phyloP scores from a whole-genome alignment of 2,888 invertebrate genomes.

The Drosophila bunnanda region DNA sequence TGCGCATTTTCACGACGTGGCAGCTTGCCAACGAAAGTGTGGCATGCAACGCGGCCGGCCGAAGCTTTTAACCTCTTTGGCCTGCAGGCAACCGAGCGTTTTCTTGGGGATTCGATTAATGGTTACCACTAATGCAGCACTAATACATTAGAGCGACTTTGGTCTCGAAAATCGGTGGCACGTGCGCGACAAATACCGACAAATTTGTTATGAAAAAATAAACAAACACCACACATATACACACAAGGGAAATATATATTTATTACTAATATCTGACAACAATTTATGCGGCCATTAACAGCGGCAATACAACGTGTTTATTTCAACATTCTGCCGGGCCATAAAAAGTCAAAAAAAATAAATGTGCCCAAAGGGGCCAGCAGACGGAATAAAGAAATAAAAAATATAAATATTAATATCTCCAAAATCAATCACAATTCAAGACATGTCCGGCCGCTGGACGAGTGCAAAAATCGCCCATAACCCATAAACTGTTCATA shows the following conservation, averaged over 20 bases:
- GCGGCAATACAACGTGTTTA: constrained; percentile 75
- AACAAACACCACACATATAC: constrained; percentile 53
- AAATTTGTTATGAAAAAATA: constrained; percentile 61
- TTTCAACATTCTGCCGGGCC: constrained; percentile 68
- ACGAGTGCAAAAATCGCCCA: constrained; percentile 63
- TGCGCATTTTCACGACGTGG: constrained; percentile 51
- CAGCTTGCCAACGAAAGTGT: constrained; percentile 41
- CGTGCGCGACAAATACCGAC: constrained; percentile 61
- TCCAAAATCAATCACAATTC: constrained; percentile 76
- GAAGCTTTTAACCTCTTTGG: constrained; percentile 71
- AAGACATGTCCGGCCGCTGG: constrained; percentile 56
- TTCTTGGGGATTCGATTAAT: constrained; percentile 66
- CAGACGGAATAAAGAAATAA: constrained; percentile 10
- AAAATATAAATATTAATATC: constrained; percentile 67
- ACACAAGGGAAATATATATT: constrained; percentile 31
- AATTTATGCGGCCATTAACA: constrained; percentile 77
- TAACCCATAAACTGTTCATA: constrained; percentile 63
- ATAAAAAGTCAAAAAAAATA: constrained; percentile 27
- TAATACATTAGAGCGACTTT: constrained; percentile 31
- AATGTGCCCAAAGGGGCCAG: constrained; percentile 14
- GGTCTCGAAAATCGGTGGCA: constrained; percentile 58
- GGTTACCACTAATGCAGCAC: constrained; percentile 50
- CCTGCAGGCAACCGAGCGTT: constrained; percentile 36
- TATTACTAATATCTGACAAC: constrained; percentile 71
- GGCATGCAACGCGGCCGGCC: constrained; percentile 33